phyloP scores from a whole-genome alignment of 2,888 invertebrate species.

The Chromoteleia sp. region DNA sequence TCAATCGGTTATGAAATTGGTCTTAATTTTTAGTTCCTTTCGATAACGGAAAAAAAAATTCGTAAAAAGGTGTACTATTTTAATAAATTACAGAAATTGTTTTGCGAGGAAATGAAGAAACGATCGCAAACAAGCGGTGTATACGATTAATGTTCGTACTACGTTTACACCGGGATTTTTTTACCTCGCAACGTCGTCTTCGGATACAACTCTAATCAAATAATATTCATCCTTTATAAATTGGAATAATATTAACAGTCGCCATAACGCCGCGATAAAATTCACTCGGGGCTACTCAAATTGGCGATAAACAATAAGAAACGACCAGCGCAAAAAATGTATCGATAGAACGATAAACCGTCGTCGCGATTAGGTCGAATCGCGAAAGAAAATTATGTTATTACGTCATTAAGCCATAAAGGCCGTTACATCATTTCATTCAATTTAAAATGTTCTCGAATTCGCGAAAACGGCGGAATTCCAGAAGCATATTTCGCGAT shows the following conservation, averaged over 20 bases:
- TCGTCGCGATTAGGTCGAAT: slow-evolving; percentile 7
- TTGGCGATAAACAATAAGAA: slow-evolving; percentile 14
- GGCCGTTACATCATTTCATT: slow-evolving; percentile 30
- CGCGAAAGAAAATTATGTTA: slow-evolving; percentile 16
- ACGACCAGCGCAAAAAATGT: not conserved
- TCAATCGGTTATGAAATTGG: too few species aligned
- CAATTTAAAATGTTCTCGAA: slow-evolving; percentile 20
- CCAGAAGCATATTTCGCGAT: slow-evolving; percentile 17
- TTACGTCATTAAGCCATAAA: slow-evolving; percentile 12
- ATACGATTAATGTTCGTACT: too few species aligned
- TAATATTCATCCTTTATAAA: too few species aligned
- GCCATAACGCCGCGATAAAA: not conserved
- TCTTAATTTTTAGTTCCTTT: too few species aligned
- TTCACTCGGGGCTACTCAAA: not conserved
- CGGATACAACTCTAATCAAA: too few species aligned
- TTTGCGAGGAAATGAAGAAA: too few species aligned
- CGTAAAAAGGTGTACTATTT: too few species aligned
- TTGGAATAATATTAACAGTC: not conserved
- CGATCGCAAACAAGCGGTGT: too few species aligned
- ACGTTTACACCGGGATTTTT: too few species aligned
- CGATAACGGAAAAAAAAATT: too few species aligned
- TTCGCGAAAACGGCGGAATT: slow-evolving; percentile 32
- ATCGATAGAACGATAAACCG: slow-evolving; percentile 17
- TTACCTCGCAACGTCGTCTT: too few species aligned
- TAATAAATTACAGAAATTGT: too few species aligned